Conservation (phyloP, 2,113 vertebrate genomes). For the Ceyx melanurus region DNA sequence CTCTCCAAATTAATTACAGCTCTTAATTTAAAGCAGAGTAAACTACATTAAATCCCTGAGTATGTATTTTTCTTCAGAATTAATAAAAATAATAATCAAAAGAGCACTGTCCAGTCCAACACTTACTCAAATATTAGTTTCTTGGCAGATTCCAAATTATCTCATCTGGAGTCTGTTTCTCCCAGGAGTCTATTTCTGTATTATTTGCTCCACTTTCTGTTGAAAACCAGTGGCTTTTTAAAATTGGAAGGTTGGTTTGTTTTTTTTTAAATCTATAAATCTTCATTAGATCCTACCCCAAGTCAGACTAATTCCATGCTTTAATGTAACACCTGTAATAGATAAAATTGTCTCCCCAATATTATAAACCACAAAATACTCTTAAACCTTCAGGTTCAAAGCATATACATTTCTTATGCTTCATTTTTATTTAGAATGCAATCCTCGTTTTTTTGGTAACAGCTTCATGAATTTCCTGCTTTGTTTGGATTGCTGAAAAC, state of each 20-base stretch:
- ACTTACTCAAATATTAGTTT: background rate
- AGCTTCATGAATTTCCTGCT: background rate
- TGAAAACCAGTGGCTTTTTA: background rate
- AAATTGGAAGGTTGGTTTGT: background rate
- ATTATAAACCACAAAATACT: background rate
- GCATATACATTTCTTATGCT: background rate
- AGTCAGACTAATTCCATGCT: background rate
- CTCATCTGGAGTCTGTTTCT: background rate
- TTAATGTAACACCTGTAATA: background rate
- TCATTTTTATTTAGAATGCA: slow-evolving; percentile 1
- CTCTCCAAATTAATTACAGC: slow-evolving; percentile 33
- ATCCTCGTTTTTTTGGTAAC: background rate
- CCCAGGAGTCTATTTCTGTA: background rate
- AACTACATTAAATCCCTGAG: background rate
- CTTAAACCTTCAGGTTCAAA: background rate
- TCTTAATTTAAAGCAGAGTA: slow-evolving; percentile 15
- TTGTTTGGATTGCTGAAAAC: background rate
- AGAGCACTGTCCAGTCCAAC: background rate
- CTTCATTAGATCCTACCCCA: background rate
- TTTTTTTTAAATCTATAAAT: background rate
- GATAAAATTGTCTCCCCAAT: background rate
- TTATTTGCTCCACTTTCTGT: background rate
- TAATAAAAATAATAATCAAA: background rate
- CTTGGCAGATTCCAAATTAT: background rate
- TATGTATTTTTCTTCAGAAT: slow-evolving; percentile 27